A percentile compares a stretch with the other conserved stretches of the same genome.
phyloP scores from a whole-genome alignment of 1,140 invertebrate species.

The Fopius arisanus region DNA sequence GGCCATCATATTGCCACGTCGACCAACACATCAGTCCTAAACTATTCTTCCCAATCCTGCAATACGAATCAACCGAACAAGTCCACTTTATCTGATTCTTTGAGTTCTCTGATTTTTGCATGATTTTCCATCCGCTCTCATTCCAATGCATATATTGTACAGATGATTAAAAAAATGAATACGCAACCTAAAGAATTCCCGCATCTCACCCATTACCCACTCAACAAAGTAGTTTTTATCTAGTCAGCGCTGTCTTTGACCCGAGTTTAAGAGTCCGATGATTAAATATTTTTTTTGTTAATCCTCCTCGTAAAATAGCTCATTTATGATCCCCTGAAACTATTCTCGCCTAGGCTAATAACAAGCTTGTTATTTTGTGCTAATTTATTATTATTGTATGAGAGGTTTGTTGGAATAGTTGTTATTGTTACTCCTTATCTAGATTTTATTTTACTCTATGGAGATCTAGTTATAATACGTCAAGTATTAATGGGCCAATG shows the following conservation, averaged over 20 bases:
- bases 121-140: neutral
- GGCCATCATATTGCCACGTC: slow-evolving; percentile 1
- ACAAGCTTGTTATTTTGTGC: neutral
- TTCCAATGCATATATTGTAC: neutral
- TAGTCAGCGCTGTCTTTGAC: neutral
- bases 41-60: neutral
- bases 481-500: neutral
- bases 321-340: no score
- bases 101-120: neutral
- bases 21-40: neutral
- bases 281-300: neutral
- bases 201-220: neutral
- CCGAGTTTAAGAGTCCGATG: neutral
- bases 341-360: neutral
- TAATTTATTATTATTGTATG: neutral
- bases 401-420: neutral
- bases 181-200: neutral
- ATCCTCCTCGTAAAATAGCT: neutral
- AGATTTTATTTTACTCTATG: neutral
- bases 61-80: neutral
- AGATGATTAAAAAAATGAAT: neutral
- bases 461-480: neutral
- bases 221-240: neutral
- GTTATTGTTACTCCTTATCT: neutral
- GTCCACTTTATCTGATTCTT: neutral